These are phyloP conservation scores for Sparus aurata DNA, from an alignment of 2,797 vertebrate species.

Conservation along the genomic window DNA sequence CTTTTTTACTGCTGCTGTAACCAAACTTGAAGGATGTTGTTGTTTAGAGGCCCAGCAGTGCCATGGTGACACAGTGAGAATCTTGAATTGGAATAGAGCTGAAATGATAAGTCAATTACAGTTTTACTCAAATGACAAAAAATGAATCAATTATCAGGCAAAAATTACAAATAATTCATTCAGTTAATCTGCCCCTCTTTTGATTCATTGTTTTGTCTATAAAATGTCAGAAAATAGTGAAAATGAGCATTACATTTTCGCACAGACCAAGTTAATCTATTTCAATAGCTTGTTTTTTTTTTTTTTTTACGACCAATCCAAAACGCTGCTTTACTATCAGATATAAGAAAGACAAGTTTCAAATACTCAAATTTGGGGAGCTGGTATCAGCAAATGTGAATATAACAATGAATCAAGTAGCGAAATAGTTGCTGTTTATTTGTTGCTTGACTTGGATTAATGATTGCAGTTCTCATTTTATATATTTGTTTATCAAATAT, in stretches of 20 bases:
- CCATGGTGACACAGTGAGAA: background rate
- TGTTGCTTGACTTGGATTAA: no score
- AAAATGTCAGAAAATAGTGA: background rate
- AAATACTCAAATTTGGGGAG: background rate
- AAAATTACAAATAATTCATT: background rate
- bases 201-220: background rate
- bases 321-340: background rate
- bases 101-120: background rate
- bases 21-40: constrained; percentile 24
- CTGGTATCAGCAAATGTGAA: background rate
- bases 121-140: background rate
- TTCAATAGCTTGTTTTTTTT: background rate
- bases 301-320: background rate
- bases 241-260: background rate
- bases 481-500: no score
- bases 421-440: no score
- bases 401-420: no score
- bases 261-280: background rate
- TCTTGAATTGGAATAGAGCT: background rate
- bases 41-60: constrained; percentile 12
- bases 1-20: constrained; percentile 23
- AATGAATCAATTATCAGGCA: background rate
- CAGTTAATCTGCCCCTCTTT: background rate
- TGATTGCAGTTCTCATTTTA: no score
- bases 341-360: background rate